Conservation (phyloP, 2,888 invertebrate genomes). For the Patella pellucida region DNA sequence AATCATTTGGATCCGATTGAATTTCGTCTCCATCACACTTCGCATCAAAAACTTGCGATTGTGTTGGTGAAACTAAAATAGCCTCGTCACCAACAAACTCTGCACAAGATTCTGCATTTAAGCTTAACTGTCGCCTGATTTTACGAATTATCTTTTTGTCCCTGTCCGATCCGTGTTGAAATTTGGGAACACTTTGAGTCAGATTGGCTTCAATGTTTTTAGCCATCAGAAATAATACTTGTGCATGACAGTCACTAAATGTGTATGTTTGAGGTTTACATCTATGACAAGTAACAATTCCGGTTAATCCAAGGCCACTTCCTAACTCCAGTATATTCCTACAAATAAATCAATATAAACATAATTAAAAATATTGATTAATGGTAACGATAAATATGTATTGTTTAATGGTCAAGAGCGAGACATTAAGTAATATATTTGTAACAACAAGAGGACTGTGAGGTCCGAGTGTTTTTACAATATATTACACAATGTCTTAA, state of each 20-base stretch:
- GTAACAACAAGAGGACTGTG: too few relatives aligned
- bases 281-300: conserved; percentile 52
- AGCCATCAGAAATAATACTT: conserved; percentile 59
- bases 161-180: conserved; percentile 22
- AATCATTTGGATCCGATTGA: conserved; percentile 31
- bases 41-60: not conserved
- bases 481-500: too few relatives aligned
- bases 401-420: too few relatives aligned
- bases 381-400: too few relatives aligned
- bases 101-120: conserved; percentile 39
- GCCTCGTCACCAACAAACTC: conserved; percentile 20
- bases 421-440: too few relatives aligned
- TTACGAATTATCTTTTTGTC: conserved; percentile 47
- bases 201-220: conserved; percentile 59
- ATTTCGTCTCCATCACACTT: conserved; percentile 22
- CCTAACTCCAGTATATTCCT: conserved; percentile 62
- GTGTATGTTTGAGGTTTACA: conserved; percentile 49
- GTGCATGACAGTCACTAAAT: conserved; percentile 60
- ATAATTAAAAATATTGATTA: too few relatives aligned
- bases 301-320: conserved; percentile 63
- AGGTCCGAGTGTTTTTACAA: too few relatives aligned
- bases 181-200: conserved; percentile 20
- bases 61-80: conserved; percentile 6
- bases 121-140: conserved; percentile 50
- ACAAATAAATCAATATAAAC: conserved; percentile 9